These are phyloP conservation scores for Taeniopygia guttata DNA, from an alignment of 2,797 vertebrate species.

Conservation along the genomic window DNA sequence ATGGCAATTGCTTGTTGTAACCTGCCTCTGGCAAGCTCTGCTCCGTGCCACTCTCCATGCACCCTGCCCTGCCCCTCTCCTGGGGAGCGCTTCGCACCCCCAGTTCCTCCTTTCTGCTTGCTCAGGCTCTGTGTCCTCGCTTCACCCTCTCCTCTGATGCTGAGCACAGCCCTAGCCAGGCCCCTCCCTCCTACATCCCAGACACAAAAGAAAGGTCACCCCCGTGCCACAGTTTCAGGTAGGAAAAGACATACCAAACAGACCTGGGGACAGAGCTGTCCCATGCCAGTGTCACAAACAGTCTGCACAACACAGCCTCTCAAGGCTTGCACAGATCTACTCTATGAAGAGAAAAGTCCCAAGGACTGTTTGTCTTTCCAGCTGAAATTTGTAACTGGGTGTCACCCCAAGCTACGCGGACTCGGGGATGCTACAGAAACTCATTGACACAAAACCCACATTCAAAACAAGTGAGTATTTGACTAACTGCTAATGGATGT, in stretches of 20 bases:
- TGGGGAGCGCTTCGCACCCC: not conserved
- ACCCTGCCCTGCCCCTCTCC: not conserved
- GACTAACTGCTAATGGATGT: not conserved
- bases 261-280: not conserved
- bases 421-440: not conserved
- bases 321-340: not conserved
- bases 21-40: not conserved
- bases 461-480: not conserved
- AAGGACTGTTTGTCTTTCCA: not conserved
- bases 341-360: not conserved
- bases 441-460: not conserved
- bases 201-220: not conserved
- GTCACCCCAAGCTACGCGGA: fast-evolving
- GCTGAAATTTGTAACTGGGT: not conserved
- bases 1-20: not conserved
- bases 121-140: not conserved
- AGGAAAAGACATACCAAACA: not conserved
- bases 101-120: not conserved
- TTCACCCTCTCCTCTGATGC: not conserved
- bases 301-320: not conserved
- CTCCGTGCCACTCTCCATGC: not conserved
- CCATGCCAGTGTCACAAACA: not conserved
- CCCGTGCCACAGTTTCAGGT: not conserved
- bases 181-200: not conserved
- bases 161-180: not conserved